Evolutionary conservation across 2,797 vertebrate species (phyloP).

Genomic region (Jordanella pulchra): DNA sequence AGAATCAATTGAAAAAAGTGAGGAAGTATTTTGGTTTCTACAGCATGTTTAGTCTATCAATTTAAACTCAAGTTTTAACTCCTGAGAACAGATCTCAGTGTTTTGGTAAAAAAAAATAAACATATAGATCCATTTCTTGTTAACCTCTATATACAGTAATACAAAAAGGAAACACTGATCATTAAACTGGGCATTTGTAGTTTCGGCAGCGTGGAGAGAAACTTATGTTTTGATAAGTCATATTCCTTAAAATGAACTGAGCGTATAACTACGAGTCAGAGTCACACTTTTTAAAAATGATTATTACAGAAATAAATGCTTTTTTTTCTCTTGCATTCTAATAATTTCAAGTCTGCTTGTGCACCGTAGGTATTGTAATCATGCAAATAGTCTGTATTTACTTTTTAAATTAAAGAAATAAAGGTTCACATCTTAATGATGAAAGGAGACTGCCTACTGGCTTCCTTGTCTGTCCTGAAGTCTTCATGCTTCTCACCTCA

Average conservation of each 20-base stretch:
- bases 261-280: no score
- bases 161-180: no score
- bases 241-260: no score
- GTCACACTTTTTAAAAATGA: no score
- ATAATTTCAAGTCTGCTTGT: neutral
- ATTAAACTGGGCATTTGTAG: no score
- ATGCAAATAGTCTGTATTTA: neutral
- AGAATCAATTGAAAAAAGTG: no score
- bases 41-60: neutral
- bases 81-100: neutral
- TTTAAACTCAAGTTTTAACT: neutral
- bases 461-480: neutral
- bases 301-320: neutral
- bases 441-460: neutral
- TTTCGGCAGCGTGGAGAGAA: no score
- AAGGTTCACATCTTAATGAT: neutral
- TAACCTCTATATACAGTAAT: no score
- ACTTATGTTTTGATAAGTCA: no score
- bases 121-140: no score
- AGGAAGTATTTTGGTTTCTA: neutral
- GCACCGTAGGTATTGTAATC: neutral
- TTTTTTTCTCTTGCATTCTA: neutral
- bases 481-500: conserved; percentile 82
- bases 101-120: no score
- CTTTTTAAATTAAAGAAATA: neutral